A percentile compares a stretch with the other conserved stretches of the same genome.
These are phyloP conservation scores for Nannobrachium achirus DNA, from an alignment of 2,113 vertebrate genomes.

Conservation along the genomic window DNA sequence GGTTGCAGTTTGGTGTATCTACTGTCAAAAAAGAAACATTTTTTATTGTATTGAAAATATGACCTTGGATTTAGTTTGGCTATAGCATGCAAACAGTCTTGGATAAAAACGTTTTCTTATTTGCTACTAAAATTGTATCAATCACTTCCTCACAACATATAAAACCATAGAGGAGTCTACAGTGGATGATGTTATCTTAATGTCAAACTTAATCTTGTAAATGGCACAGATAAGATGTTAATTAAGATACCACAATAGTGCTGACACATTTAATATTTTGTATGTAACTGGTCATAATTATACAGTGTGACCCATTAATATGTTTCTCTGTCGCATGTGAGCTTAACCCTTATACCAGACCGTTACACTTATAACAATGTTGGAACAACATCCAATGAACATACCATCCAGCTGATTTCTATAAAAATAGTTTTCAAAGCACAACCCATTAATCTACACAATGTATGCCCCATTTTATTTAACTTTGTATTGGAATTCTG, in stretches of 20 bases:
- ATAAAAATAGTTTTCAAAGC: not conserved
- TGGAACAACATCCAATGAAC: not conserved
- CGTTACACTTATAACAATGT: not conserved
- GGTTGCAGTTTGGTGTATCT: conserved; percentile 35
- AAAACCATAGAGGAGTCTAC: too few relatives aligned
- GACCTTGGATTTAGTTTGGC: not conserved
- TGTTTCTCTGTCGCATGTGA: not conserved
- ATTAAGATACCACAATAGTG: not conserved
- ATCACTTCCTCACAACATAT: not conserved
- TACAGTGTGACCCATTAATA: too few relatives aligned
- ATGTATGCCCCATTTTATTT: conserved; percentile 16
- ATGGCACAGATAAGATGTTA: too few relatives aligned
- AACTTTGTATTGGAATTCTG: not conserved
- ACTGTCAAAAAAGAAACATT: conserved; percentile 3
- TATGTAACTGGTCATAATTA: too few relatives aligned
- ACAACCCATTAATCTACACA: conserved; percentile 11
- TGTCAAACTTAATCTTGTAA: too few relatives aligned
- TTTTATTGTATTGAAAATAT: not conserved
- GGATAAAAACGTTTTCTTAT: not conserved
- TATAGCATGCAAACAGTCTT: not conserved
- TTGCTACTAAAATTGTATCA: not conserved
- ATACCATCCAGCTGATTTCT: not conserved
- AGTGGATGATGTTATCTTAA: too few relatives aligned
- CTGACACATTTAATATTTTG: not conserved
- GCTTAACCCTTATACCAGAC: not conserved